These are phyloP conservation scores for Ditylenchus weischeri DNA, from an alignment of 2,888 invertebrate species.

Conservation along the genomic window DNA sequence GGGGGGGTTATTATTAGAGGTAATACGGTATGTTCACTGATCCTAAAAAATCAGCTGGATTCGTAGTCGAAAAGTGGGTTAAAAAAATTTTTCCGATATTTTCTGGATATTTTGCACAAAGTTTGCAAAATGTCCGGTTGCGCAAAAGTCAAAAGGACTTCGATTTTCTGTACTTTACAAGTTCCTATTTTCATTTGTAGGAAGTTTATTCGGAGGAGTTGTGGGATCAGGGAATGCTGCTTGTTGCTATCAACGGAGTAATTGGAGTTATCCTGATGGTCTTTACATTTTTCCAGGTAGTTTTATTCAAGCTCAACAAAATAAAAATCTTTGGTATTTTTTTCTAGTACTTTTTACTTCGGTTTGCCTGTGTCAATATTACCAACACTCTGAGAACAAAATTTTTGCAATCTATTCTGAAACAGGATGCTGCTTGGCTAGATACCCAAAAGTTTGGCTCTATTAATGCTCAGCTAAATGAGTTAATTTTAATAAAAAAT, in stretches of 20 bases:
- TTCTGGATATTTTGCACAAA: too few relatives aligned
- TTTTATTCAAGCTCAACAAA: not conserved
- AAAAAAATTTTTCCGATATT: too few relatives aligned
- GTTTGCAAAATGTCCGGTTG: too few relatives aligned
- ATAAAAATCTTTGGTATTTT: not conserved
- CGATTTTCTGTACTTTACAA: not conserved
- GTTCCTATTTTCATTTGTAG: not conserved
- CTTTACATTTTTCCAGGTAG: not conserved
- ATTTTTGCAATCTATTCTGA: slow-evolving; percentile 29
- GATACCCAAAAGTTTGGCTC: slow-evolving; percentile 33
- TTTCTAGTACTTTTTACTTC: slow-evolving; percentile 21
- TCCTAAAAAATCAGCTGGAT: too few relatives aligned
- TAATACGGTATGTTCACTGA: too few relatives aligned
- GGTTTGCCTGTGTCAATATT: slow-evolving; percentile 27
- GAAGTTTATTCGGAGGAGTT: slow-evolving; percentile 4
- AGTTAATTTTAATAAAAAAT: slow-evolving; percentile 26
- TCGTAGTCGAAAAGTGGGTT: too few relatives aligned
- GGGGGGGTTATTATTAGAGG: too few relatives aligned
- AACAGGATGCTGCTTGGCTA: slow-evolving; percentile 30
- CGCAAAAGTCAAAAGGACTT: too few relatives aligned
- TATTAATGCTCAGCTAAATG: slow-evolving; percentile 32
- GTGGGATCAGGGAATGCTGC: slow-evolving; percentile 9
- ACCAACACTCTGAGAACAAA: slow-evolving; percentile 17
- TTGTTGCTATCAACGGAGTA: slow-evolving; percentile 6
- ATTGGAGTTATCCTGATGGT: slow-evolving; percentile 6